Percentiles rank a stretch among this genome's conserved stretches.
Conservation (phyloP, 2,113 vertebrate genomes). For the Rhinoptilus africanus region DNA sequence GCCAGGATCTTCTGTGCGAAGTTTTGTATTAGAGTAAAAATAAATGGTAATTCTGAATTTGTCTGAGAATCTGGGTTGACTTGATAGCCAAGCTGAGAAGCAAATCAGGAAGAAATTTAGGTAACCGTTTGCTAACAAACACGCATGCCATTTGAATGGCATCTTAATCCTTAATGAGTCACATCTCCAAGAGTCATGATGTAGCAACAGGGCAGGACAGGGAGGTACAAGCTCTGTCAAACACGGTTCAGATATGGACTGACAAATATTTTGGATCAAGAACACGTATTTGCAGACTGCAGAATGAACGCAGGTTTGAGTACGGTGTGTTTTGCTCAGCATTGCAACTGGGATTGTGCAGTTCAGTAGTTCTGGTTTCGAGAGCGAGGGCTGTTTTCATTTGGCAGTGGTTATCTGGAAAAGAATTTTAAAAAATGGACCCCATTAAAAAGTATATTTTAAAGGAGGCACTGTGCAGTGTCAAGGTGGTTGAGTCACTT, state of each 20-base stretch:
- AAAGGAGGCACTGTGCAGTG: not conserved
- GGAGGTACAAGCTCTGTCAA: not conserved
- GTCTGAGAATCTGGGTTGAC: not conserved
- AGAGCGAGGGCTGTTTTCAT: not conserved
- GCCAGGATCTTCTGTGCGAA: not conserved
- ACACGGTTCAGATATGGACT: not conserved
- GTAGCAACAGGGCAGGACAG: not conserved
- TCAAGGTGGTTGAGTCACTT: not conserved
- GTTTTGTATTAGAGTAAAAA: not conserved
- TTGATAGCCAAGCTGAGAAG: not conserved
- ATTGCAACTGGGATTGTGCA: rapidly evolving
- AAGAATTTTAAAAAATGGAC: not conserved
- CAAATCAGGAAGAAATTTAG: not conserved
- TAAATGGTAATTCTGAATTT: not conserved
- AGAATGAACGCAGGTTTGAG: not conserved
- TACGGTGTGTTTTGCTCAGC: not conserved
- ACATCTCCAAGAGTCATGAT: not conserved
- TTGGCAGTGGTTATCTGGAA: not conserved
- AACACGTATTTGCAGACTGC: not conserved
- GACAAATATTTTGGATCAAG: not conserved
- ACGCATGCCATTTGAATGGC: not conserved
- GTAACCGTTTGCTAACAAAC: not conserved
- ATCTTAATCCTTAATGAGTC: not conserved
- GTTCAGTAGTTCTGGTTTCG: not conserved
- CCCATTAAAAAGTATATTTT: not conserved